Evolutionary conservation across 1,140 invertebrate genomes (phyloP).

Genomic region (Bombus vancouverensis): DNA sequence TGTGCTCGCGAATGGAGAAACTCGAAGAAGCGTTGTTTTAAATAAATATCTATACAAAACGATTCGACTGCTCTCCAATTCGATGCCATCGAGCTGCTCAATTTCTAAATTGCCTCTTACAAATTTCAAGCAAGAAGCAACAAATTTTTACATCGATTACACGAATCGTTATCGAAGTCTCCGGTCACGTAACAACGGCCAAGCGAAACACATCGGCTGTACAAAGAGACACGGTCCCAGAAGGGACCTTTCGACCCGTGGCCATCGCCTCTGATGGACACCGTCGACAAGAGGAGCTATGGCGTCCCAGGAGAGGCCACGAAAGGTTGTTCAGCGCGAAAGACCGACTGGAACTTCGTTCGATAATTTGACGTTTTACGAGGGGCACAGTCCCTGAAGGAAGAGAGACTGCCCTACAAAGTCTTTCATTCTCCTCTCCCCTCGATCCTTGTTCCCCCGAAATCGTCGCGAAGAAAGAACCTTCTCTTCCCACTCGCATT

Average conservation of each 20-base stretch:
- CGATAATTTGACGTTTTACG: conserved; percentile 63
- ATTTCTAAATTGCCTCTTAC: too few relatives aligned
- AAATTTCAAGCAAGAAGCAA: not conserved
- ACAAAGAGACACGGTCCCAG: conserved; percentile 8
- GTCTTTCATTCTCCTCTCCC: not conserved
- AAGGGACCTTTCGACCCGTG: not conserved
- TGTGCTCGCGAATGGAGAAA: too few relatives aligned
- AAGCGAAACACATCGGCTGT: conserved; percentile 1
- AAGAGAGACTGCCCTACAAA: conserved; percentile 31
- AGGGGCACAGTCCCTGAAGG: conserved; percentile 26
- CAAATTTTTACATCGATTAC: not conserved
- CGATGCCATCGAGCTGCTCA: too few relatives aligned
- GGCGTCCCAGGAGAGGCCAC: conserved; percentile 22
- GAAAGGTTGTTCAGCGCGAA: conserved; percentile 47
- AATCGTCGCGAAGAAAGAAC: not conserved
- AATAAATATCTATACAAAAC: too few relatives aligned
- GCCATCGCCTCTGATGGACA: not conserved
- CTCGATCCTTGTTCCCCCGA: not conserved
- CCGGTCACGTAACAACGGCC: not conserved
- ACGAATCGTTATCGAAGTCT: not conserved
- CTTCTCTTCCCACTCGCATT: not conserved
- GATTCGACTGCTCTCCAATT: too few relatives aligned
- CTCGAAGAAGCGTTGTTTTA: too few relatives aligned
- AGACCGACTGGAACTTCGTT: conserved; percentile 39
- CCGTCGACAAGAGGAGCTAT: conserved; percentile 5